A percentile compares a stretch with the other conserved stretches of the same genome.
Conservation (phyloP, 2,888 invertebrate species). For the Ormia ochracea region DNA sequence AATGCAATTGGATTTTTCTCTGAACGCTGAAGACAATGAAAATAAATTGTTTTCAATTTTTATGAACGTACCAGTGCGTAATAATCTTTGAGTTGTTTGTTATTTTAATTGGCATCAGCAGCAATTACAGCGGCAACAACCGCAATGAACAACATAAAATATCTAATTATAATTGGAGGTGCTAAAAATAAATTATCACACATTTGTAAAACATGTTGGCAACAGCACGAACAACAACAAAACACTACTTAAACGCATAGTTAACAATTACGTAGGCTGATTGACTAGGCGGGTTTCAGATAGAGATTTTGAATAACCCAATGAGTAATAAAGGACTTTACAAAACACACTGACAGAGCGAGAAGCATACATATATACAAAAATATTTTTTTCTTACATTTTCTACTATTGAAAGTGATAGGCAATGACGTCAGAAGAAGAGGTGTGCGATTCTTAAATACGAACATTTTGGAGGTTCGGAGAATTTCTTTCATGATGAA, state of each 20-base stretch:
- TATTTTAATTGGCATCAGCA: conserved; percentile 39
- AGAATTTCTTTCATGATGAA: too few relatives aligned
- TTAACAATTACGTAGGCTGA: not conserved
- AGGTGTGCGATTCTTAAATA: too few relatives aligned
- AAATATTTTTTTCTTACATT: too few relatives aligned
- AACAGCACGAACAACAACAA: not conserved
- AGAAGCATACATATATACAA: too few relatives aligned
- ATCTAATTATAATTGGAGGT: conserved; percentile 58
- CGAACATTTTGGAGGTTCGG: too few relatives aligned
- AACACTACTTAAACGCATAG: conserved; percentile 11
- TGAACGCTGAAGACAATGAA: not conserved
- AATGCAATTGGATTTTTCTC: not conserved
- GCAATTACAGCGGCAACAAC: conserved; percentile 30
- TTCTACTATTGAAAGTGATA: too few relatives aligned
- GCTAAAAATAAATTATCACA: conserved; percentile 62
- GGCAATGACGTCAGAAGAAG: too few relatives aligned
- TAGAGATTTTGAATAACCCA: not conserved
- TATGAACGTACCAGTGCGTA: not conserved
- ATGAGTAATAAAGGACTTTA: not conserved
- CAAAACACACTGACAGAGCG: too few relatives aligned
- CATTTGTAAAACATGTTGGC: conserved; percentile 59
- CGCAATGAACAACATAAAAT: conserved; percentile 25
- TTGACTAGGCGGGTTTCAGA: not conserved
- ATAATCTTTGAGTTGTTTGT: not conserved
- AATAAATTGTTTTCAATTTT: not conserved